Base-by-base conservation (phyloP, 2,113 vertebrate genomes). In the Nycticebus coucang region DNA sequence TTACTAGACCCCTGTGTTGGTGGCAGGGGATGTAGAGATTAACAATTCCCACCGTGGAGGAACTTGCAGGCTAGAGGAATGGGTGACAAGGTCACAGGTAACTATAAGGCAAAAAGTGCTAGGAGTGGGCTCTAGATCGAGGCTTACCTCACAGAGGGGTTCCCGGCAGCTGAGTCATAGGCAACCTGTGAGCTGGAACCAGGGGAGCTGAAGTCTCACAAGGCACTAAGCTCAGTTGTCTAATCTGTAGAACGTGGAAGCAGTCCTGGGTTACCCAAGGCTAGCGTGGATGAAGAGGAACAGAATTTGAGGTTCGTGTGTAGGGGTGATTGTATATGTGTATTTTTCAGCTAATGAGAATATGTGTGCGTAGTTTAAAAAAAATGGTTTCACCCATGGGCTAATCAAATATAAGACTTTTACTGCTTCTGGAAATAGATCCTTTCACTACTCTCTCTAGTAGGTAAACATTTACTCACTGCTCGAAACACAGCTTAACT, bases 111-210 rank as follows among this genome's bases (percentile, higher is more conserved):
- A 28, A 57, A 62, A 60, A 72, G 13, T n/a, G 50, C 10, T 24
- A 28, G n/a, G 1, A 4, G 33, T 55, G 55, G 33, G 9, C 30
- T 37, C 26, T n/a, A 68, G 64, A 41, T 71, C 55, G 21, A 24
- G 4, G 2, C 1, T 3, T 79, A 28, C 11, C 13, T 64, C n/a
- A 22, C 0, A 30, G 13, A 22, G 15, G 22, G 7, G 12, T 15
- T 37, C 66, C 68, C 1, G 0, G 24, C 1, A 66, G 28, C 57
- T 14, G 26, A 74, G 30, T 75, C 55, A 13, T 0, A 24, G 69
- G 17, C 71, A 3, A 4, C 5, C 50, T 18, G 2, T 35, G 60
- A 41, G 2, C 4, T 8, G n/a, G 69, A 68, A 28, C 26, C 15
- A 50, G 15, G 33, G 57, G 74, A 66, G 0, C 3, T 55, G 7